Conservation (phyloP, 2,113 vertebrate genomes). For the Oophaga pumilio region DNA sequence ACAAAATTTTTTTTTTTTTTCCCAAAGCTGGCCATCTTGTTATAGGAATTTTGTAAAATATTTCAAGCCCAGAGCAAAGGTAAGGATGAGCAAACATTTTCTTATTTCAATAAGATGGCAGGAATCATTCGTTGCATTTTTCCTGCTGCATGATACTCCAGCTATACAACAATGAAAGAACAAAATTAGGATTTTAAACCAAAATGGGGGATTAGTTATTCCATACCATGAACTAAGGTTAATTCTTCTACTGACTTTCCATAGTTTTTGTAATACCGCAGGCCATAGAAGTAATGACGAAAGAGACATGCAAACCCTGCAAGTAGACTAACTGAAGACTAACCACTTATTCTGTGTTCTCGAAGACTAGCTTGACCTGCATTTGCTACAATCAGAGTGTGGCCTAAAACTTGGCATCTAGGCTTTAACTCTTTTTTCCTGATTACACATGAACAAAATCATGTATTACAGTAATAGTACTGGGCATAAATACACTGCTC, state of each 20-base stretch:
- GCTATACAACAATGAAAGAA: too few species aligned
- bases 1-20: too few species aligned
- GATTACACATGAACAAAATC: background rate
- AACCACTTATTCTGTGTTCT: background rate
- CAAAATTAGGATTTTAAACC: background rate
- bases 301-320: background rate
- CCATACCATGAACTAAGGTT: background rate
- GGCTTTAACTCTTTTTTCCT: background rate
- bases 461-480: background rate
- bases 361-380: constrained; percentile 2
- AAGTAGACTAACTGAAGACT: background rate
- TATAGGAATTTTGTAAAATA: too few species aligned
- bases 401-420: background rate
- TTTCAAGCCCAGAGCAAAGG: too few species aligned
- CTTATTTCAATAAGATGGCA: too few species aligned
- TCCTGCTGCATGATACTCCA: background rate
- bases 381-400: background rate
- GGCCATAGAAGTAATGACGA: background rate
- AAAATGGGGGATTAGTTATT: background rate
- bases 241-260: background rate
- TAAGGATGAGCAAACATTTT: too few species aligned
- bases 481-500: background rate
- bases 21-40: too few species aligned
- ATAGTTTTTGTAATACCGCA: background rate
- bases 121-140: background rate